Percentiles rank a stretch among this genome's conserved stretches.
These are phyloP conservation scores for Melanotaenia parkinsoni DNA, from an alignment of 2,797 vertebrate species.

Conservation along the genomic window DNA sequence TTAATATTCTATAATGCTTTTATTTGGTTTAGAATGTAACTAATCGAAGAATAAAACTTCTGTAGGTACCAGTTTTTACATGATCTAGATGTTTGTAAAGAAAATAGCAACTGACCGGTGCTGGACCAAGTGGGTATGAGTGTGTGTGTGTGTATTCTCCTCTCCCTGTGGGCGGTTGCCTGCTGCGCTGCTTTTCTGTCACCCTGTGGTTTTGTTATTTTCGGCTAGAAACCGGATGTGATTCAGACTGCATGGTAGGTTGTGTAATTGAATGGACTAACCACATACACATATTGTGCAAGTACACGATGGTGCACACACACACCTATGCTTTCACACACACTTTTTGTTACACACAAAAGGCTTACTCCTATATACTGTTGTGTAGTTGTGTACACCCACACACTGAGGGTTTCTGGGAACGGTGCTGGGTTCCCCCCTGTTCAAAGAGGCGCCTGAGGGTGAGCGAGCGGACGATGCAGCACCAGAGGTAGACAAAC, in stretches of 20 bases:
- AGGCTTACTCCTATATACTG: constrained; percentile 28
- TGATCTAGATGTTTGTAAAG: constrained; percentile 34
- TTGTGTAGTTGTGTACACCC: constrained; percentile 46
- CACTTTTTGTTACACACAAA: not conserved
- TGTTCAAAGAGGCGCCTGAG: constrained; percentile 55
- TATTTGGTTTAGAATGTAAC: not conserved
- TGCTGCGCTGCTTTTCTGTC: constrained; percentile 78
- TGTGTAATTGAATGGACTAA: constrained; percentile 80
- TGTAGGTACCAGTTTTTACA: not conserved
- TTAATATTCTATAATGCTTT: not conserved
- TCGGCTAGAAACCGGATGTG: constrained; percentile 83
- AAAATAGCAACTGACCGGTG: constrained; percentile 48
- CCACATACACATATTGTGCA: constrained; percentile 45
- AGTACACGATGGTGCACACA: constrained; percentile 5
- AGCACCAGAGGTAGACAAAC: constrained; percentile 46
- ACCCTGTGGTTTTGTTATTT: constrained; percentile 85
- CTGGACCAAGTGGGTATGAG: constrained; percentile 7
- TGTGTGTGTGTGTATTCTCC: constrained; percentile 36
- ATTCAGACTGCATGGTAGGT: constrained; percentile 83
- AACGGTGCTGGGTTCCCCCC: constrained; percentile 71
- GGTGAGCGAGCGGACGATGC: constrained; percentile 49
- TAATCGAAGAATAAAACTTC: not conserved
- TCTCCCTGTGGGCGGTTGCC: constrained; percentile 65
- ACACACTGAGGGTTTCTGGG: constrained; percentile 76
- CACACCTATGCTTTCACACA: constrained; percentile 5